Percentiles rank a stretch among this genome's conserved stretches.
Conservation (phyloP, 2,797 vertebrate genomes). For the Protosalanx chinensis region DNA sequence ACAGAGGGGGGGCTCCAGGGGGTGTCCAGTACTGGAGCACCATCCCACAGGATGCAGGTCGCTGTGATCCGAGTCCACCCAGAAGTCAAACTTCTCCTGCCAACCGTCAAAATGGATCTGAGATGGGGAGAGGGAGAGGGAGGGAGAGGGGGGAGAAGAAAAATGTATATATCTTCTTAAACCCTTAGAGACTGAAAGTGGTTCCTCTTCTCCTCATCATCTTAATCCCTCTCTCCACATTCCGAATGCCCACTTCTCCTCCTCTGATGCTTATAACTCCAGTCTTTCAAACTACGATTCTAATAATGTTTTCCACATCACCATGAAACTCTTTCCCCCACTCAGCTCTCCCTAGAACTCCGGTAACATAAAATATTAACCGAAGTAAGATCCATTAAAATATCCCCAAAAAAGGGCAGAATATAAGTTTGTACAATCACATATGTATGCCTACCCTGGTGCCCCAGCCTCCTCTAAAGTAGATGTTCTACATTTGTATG, state of each 20-base stretch:
- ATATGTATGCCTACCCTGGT: background rate
- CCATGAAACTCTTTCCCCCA: no score
- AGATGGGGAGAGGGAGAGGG: background rate
- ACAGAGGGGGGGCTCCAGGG: slow-evolving; percentile 69
- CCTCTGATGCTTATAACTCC: no score
- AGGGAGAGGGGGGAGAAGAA: no score
- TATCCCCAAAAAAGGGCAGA: background rate
- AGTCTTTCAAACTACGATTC: no score
- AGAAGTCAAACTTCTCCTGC: slow-evolving; percentile 72
- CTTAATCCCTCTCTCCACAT: no score
- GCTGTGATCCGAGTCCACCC: slow-evolving; percentile 70
- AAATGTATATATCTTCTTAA: background rate
- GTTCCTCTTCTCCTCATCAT: no score
- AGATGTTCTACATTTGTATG: no score
- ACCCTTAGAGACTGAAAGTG: no score
- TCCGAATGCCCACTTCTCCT: no score
- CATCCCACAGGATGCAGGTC: slow-evolving; percentile 76
- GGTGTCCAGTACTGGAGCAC: slow-evolving; percentile 72
- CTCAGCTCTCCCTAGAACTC: background rate
- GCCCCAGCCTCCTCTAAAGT: background rate
- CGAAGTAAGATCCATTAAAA: slow-evolving; percentile 1
- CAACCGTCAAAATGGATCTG: slow-evolving; percentile 76
- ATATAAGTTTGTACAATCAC: background rate
- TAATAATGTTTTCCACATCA: no score
- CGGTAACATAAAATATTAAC: slow-evolving; percentile 16